Evolutionary conservation across 2,113 vertebrate genomes (phyloP).

Genomic region (Catharus minimus): DNA sequence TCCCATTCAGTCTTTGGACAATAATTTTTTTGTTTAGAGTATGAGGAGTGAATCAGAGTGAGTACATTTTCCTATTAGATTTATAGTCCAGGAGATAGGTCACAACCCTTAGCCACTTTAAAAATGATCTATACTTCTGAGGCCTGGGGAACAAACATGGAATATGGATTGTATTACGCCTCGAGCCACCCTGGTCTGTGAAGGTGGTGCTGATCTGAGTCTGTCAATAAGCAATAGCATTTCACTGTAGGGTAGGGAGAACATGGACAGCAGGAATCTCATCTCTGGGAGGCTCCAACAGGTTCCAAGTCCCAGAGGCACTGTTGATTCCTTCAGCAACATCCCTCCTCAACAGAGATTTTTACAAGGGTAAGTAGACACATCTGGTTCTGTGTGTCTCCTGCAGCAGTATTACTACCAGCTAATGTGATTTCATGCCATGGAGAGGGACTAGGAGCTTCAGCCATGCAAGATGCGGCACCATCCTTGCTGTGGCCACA

Average conservation of each 20-base stretch:
- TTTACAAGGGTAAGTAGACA: background rate
- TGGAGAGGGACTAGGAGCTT: rapidly evolving
- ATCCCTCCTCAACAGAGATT: background rate
- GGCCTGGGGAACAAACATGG: background rate
- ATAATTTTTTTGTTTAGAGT: background rate
- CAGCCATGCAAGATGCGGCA: rapidly evolving
- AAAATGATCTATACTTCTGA: constrained; percentile 23
- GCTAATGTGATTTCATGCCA: background rate
- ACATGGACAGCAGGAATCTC: rapidly evolving
- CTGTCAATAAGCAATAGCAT: background rate
- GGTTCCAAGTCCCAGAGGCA: background rate
- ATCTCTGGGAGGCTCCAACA: background rate
- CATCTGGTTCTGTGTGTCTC: background rate
- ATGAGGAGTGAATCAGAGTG: background rate
- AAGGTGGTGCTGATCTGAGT: background rate
- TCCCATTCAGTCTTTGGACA: background rate
- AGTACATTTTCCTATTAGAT: constrained; percentile 12
- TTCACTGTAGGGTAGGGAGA: rapidly evolving
- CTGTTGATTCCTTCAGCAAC: background rate
- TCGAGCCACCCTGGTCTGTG: background rate
- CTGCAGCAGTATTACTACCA: background rate
- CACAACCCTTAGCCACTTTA: constrained; percentile 1
- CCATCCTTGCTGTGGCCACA: rapidly evolving
- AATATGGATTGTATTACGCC: background rate
- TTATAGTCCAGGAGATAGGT: constrained; percentile 42